Base-by-base conservation (phyloP, 2,888 invertebrate genomes). In the Eristalis pertinax region DNA sequence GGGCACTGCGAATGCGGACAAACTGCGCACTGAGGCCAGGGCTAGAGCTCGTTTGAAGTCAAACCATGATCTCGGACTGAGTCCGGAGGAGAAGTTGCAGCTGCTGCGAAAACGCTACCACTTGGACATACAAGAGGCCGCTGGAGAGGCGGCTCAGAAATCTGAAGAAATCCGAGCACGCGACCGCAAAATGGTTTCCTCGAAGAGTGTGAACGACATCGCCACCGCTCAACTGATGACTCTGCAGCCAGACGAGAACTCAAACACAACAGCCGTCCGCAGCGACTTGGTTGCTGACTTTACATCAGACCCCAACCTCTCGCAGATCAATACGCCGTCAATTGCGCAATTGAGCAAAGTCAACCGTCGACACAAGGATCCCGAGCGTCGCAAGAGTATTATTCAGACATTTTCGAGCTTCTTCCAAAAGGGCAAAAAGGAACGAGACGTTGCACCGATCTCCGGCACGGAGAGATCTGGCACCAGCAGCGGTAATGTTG, bases 351-450 rank as follows among this genome's bases (percentile, higher is more conserved):
- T 50, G 26, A 72, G 24, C 41, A 91, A 91, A 80, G 79, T 90
- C 2, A 90, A 79, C 67, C 90, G 91, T 10, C 89, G 92, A 0
- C 90, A 90, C 69, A 96, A 95, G 90, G 96, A 96, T 91, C 94
- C 95, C 0, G 96, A 96, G 90, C 94, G 97, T 88, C 94, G 97
- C 85, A 97, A 96, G 90, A 97, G 97, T 92, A 95, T 97, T 73
- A 97, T 97, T 90, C 97, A 96, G 93, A 95, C 97, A 72, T 95
- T 98, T 87, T 96, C 97, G 22, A 97, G 96, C 92, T 96, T 97
- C 92, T 96, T 98, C 91, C 95, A 95, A 90, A 96, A 96, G 92
- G 95, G 96, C 90, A 95, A 89, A 95, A 95, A 90, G 94, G 94
- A 65, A 84, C 90, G 94, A 89, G 90, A 84, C 86, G 89, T 96